Evolutionary conservation across 2,888 invertebrate species (phyloP).

Genomic region (Drosophila fungiperda): DNA sequence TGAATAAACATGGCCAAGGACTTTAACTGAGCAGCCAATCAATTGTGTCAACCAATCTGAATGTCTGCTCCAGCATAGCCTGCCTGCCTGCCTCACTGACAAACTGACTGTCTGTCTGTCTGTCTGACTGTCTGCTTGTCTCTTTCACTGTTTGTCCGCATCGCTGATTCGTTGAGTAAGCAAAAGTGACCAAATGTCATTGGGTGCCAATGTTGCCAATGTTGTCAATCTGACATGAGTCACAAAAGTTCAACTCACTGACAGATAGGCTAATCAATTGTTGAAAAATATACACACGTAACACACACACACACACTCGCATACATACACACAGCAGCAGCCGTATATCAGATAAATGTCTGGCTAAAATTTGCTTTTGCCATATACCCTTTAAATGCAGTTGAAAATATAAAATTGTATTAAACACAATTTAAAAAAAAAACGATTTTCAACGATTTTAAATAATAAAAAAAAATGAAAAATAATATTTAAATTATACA

Average conservation of each 20-base stretch:
- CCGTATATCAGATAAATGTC: slow-evolving; percentile 19
- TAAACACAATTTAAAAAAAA: not conserved
- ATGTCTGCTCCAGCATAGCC: not conserved
- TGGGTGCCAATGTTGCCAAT: slow-evolving; percentile 37
- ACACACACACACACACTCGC: not conserved
- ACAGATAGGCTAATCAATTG: slow-evolving; percentile 64
- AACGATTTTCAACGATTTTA: not conserved
- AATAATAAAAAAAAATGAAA: not conserved
- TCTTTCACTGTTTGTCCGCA: not conserved
- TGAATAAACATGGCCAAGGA: slow-evolving; percentile 23
- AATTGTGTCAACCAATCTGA: slow-evolving; percentile 16
- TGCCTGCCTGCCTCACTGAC: not conserved
- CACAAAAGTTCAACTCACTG: slow-evolving; percentile 35
- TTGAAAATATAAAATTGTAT: not conserved
- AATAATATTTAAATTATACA: not conserved
- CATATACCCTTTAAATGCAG: slow-evolving; percentile 1
- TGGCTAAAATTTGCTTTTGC: slow-evolving; percentile 17
- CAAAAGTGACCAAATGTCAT: slow-evolving; percentile 28
- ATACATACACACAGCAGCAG: slow-evolving; percentile 5
- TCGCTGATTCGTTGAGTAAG: slow-evolving; percentile 4
- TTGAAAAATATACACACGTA: slow-evolving; percentile 44
- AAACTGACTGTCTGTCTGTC: not conserved
- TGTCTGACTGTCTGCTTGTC: not conserved
- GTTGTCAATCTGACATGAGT: slow-evolving; percentile 29
- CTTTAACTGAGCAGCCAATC: slow-evolving; percentile 46